These are phyloP conservation scores for Rhagologus leucostigma DNA, from an alignment of 2,113 vertebrate species.

Conservation along the genomic window DNA sequence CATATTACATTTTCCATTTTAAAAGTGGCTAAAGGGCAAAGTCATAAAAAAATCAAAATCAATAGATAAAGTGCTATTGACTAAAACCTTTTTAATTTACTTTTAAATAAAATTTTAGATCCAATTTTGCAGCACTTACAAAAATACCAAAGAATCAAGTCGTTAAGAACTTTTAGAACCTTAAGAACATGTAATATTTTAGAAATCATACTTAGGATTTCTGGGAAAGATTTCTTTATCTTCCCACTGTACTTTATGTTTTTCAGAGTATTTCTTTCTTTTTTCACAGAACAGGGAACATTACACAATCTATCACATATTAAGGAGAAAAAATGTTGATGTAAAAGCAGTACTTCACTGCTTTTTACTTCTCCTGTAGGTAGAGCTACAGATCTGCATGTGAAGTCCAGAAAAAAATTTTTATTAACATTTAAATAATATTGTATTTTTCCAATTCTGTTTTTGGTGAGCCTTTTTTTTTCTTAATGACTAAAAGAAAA, in stretches of 20 bases:
- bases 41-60: not conserved
- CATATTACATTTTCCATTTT: constrained; percentile 36
- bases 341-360: not conserved
- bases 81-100: not conserved
- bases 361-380: not conserved
- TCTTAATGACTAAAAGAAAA: not conserved
- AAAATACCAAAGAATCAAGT: not conserved
- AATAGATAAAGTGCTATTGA: not conserved
- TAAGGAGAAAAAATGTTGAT: not conserved
- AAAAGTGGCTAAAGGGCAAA: constrained; percentile 20
- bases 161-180: not conserved
- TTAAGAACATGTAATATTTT: not conserved
- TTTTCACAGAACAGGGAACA: not conserved
- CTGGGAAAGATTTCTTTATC: not conserved
- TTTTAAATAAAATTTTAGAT: not conserved
- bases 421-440: not conserved
- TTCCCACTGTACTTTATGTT: not conserved
- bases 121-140: not conserved
- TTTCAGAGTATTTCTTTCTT: not conserved
- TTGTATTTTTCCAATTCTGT: not conserved
- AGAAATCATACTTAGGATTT: not conserved
- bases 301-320: not conserved
- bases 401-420: not conserved
- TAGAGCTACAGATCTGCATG: not conserved
- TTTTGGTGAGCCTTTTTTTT: not conserved